phyloP scores from a whole-genome alignment of 2,888 invertebrate species.

The Mesochorus sp. region DNA sequence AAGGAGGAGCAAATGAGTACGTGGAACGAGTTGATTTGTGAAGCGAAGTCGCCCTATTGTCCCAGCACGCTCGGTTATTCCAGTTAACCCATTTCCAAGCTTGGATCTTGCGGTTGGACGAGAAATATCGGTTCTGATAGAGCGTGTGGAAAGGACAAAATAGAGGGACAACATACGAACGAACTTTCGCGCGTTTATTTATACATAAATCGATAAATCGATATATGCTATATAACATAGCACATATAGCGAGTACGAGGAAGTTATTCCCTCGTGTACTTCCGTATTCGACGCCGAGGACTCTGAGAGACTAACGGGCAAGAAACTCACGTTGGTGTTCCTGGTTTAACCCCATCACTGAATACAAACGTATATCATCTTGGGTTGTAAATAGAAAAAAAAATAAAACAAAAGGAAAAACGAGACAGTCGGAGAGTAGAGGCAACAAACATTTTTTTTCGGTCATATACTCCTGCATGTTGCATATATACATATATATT shows the following conservation, averaged over 20 bases:
- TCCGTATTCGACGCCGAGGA: constrained; percentile 22
- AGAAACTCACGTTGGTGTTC: constrained; percentile 9
- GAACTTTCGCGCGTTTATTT: not conserved
- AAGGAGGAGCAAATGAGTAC: not conserved
- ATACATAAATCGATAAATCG: constrained; percentile 1
- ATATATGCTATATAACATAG: constrained; percentile 17
- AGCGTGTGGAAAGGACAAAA: not conserved
- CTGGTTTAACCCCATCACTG: not conserved
- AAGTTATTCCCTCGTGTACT: constrained; percentile 16
- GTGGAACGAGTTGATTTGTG: constrained; percentile 14
- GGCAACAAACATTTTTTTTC: constrained; percentile 9
- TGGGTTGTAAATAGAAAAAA: constrained; percentile 37
- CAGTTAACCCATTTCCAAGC: constrained; percentile 35
- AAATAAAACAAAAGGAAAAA: not conserved
- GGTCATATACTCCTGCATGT: constrained; percentile 19
- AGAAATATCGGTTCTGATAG: not conserved
- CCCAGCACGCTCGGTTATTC: constrained; percentile 23
- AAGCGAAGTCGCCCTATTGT: constrained; percentile 15
- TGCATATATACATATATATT: not conserved
- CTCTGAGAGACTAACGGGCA: not conserved
- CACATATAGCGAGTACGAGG: too few relatives aligned
- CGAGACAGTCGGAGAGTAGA: not conserved
- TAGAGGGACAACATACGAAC: not conserved
- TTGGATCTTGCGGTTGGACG: constrained; percentile 13
- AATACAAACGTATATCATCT: constrained; percentile 15